Conservation (phyloP, 2,113 vertebrate species). For the Promerops cafer region DNA sequence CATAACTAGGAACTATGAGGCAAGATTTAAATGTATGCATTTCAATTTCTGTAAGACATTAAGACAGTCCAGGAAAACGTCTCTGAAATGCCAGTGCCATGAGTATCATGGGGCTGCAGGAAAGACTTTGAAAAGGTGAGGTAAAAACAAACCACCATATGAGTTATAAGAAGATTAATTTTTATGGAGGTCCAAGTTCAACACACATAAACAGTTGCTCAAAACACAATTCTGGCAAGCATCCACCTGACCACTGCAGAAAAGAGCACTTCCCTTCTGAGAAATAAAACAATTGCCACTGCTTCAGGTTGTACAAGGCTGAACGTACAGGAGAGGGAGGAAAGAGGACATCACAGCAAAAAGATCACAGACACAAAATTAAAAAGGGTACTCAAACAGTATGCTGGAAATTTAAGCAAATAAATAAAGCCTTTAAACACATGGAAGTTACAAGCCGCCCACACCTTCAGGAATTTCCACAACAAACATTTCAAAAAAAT, state of each 20-base stretch:
- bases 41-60: neutral
- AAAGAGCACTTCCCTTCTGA: neutral
- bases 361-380: neutral
- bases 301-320: neutral
- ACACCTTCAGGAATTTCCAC: neutral
- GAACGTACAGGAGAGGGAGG: neutral
- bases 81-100: neutral
- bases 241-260: neutral
- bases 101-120: fast-evolving
- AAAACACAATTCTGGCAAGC: constrained; percentile 34
- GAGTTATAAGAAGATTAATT: neutral
- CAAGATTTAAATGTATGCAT: neutral
- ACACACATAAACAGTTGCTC: neutral
- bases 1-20: neutral
- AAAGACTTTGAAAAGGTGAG: neutral
- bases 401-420: neutral
- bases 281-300: neutral
- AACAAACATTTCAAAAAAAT: neutral
- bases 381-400: neutral
- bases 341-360: neutral
- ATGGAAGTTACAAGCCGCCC: neutral
- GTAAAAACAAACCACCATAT: neutral
- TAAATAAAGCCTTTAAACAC: neutral
- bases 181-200: constrained; percentile 8
- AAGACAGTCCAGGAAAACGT: neutral